Evolutionary conservation across 2,888 invertebrate species (phyloP).

Genomic region (Axea sp.): DNA sequence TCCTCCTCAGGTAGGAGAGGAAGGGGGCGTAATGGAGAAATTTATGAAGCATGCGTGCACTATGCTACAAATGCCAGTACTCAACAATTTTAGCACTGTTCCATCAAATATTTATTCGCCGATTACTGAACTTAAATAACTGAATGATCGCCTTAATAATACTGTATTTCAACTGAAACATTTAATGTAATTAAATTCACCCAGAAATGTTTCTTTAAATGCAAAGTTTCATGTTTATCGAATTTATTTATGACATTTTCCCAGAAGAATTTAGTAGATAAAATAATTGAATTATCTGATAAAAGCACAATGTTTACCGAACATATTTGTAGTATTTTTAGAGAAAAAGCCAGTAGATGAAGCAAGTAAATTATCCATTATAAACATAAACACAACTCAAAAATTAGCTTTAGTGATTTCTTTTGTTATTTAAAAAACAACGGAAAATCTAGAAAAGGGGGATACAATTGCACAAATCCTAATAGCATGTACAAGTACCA

Average conservation of each 20-base stretch:
- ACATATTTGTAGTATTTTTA: too few species aligned
- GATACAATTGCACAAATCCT: too few species aligned
- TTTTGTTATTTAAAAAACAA: too few species aligned
- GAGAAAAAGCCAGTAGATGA: too few species aligned
- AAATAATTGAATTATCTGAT: too few species aligned
- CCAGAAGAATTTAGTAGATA: too few species aligned
- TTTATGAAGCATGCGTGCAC: conserved; percentile 73
- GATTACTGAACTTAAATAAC: conserved; percentile 34
- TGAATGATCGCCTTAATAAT: conserved; percentile 25
- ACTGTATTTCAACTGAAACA: background rate
- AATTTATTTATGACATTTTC: background rate
- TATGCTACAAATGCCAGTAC: conserved; percentile 53
- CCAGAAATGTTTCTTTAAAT: background rate
- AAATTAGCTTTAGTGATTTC: too few species aligned
- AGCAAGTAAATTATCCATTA: too few species aligned
- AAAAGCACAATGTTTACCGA: too few species aligned
- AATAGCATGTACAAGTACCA: too few species aligned
- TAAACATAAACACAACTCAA: too few species aligned
- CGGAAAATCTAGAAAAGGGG: too few species aligned
- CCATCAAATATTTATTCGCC: conserved; percentile 51
- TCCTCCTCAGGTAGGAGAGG: conserved; percentile 63
- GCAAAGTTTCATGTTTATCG: background rate
- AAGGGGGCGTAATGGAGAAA: conserved; percentile 71
- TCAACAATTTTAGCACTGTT: conserved; percentile 56
- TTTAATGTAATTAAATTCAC: conserved; percentile 11